Base-by-base conservation (phyloP, 2,797 vertebrate genomes). In the Clamator glandarius region DNA sequence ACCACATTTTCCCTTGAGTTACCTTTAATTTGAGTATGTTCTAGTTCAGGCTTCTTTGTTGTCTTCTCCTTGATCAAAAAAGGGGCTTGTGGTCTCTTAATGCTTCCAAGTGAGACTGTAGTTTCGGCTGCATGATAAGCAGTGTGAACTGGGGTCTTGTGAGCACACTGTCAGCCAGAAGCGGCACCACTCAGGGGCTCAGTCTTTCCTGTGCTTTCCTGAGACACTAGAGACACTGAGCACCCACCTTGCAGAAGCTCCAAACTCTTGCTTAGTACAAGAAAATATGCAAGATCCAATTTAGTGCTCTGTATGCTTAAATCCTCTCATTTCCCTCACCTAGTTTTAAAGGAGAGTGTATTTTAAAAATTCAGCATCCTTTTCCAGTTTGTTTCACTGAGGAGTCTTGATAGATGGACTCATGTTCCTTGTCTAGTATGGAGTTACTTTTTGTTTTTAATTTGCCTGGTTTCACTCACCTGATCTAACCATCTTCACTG, bases 121-220 rank as follows among this genome's bases (percentile, higher is more conserved):
- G 11, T 42, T 93, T 80, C 0, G 0, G 8, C 29, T 54, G 11
- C 4, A 0, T 1, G 2, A 33, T 1, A 3, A 39, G 6, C 17
- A 12, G 25, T 12, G n/a, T 70, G 52, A 66, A 7, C 12, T 29
- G 41, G 16, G 31, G 6, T 80, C 36, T 20, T 3, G 3, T 50
- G 41, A 16, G 5, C 6, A 12, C 0, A 0, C 12, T 36, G 6
- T 19, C 3, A 3, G 31, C 24, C 41, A n/a, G 21, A 54, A 55
- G 16, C 0, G 0, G 8, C 29, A 14, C 25, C 25, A 24, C 0
- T 3, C 26, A 11, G 52, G 15, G 18, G 3, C 13, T 35, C 1
- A 3, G 8, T 3, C 12, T 42, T 57, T 64, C 35, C 21, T 61
- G 5, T 0, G 4, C 9, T 26, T 84, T 81, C 28, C 44, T 48